Conservation (phyloP, 2,113 vertebrate species). For the Notiomystis cincta region DNA sequence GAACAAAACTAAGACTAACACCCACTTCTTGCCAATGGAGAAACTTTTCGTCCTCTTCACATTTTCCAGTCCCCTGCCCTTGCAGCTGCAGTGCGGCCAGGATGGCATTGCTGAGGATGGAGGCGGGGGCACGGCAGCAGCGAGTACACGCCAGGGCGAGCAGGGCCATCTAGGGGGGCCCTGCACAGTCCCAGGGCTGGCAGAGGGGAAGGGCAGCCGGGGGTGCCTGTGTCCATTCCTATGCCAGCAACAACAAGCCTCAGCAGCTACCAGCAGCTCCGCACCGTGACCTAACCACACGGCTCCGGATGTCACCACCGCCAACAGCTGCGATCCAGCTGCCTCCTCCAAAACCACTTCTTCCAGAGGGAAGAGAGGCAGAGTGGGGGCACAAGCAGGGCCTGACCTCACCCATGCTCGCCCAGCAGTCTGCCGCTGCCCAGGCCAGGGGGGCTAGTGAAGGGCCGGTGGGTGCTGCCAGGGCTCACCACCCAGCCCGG, state of each 20-base stretch:
- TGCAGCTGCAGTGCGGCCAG: background rate
- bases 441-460: background rate
- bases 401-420: background rate
- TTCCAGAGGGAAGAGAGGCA: background rate
- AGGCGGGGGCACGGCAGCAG: background rate
- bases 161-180: background rate
- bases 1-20: constrained; percentile 33
- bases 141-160: background rate
- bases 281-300: background rate
- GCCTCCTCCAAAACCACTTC: background rate
- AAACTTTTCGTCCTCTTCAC: constrained; percentile 45
- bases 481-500: background rate
- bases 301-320: background rate
- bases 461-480: background rate
- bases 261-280: background rate
- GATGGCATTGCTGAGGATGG: background rate
- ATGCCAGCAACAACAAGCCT: background rate
- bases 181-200: background rate
- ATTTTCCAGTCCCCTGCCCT: background rate
- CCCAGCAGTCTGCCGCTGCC: background rate
- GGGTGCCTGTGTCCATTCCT: background rate
- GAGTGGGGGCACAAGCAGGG: background rate
- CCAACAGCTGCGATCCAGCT: background rate
- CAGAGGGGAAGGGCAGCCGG: background rate
- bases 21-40: constrained; percentile 11